Evolutionary conservation across 2,113 vertebrate genomes (phyloP), one percentile per base, ranked within the genome.

Genomic region (Lophochroa leadbeateri): DNA sequence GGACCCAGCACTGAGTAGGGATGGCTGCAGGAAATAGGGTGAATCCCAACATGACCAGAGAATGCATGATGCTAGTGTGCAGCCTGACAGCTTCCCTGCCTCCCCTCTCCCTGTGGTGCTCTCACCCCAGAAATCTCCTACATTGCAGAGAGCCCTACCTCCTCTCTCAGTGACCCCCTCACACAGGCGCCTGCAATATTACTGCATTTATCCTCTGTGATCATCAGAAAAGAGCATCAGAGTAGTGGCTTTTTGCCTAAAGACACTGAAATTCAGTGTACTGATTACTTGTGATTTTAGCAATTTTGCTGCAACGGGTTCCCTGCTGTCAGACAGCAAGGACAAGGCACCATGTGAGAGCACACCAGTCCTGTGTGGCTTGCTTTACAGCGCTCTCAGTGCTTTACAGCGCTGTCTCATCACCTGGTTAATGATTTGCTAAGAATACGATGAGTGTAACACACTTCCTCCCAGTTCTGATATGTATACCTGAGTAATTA

Each of bases 381-480:
- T 3, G 1, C 29, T 76, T 55, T 27, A 15, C 27, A 43, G n/a
- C 0, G 0, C 29, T 41, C 13, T 41, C 41, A 41, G 41, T 41
- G 41, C 41, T 41, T 41, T 41, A 41, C 77, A 69, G 27, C 67
- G 18, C 28, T 44, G 43, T 49, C 37, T 64, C 33, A 41, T 37
- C 75, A 50, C 17, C 13, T 58, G 63, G 67, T 69, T 93, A 94
- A 93, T 86, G 65, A 93, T 95, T 94, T 67, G 14, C 60, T 74
- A 31, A 58, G 31, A 61, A 90, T 90, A 52, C 29, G 3, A 55
- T 35, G 68, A 76, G 29, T 6, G 16, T 21, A 47, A 53, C 18
- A 65, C 9, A 39, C 10, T 92, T 93, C 57, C 78, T 94, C 18
- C 7, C 43, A 6, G 50, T 68, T 72, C 63, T 60, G 35, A 60